Percentiles rank a stretch among this genome's conserved stretches.
Conservation (phyloP, 2,888 invertebrate genomes). For the Epinotia demarniana region DNA sequence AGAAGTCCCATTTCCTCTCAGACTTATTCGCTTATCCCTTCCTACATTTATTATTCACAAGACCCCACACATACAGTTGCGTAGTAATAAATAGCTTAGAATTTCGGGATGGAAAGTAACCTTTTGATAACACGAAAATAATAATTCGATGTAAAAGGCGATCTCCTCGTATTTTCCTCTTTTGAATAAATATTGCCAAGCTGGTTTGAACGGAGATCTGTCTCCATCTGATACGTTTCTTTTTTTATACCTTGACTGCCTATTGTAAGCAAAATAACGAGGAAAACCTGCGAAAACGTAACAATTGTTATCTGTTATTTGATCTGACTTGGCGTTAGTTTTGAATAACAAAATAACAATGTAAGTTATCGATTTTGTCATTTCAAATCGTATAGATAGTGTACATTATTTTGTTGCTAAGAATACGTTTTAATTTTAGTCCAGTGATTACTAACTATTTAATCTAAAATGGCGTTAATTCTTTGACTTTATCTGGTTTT, state of each 20-base stretch:
- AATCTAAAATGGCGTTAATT: too few species aligned
- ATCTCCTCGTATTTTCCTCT: background rate
- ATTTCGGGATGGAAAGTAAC: background rate
- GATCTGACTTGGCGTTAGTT: background rate
- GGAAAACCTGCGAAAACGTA: background rate
- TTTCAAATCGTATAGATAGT: background rate
- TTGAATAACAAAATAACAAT: conserved; percentile 3
- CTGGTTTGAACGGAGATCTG: too few species aligned
- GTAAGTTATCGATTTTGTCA: background rate
- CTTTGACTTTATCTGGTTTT: too few species aligned
- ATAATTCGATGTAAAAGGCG: background rate
- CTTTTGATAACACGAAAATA: background rate
- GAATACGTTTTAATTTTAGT: too few species aligned
- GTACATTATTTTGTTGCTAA: background rate
- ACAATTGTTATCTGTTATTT: background rate
- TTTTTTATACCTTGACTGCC: background rate
- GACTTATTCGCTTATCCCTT: background rate
- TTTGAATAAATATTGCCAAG: background rate
- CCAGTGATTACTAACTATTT: too few species aligned
- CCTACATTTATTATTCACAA: background rate
- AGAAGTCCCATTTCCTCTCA: background rate
- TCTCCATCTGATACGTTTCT: too few species aligned
- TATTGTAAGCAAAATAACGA: background rate
- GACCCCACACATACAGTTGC: too few species aligned
- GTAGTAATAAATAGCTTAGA: too few species aligned